phyloP scores from a whole-genome alignment of 1,140 invertebrate genomes.

The Sinella curviseta region DNA sequence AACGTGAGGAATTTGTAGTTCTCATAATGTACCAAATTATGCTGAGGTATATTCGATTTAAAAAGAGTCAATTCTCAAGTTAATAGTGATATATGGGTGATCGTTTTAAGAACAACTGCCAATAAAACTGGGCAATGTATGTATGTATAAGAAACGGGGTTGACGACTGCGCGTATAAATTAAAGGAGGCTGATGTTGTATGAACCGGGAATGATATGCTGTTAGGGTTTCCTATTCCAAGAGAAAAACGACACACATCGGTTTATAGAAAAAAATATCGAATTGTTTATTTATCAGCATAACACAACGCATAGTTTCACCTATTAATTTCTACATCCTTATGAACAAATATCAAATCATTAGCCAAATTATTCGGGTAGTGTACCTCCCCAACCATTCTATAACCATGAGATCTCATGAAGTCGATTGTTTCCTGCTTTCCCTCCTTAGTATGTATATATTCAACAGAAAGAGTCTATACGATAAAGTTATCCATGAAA shows the following conservation, averaged over 20 bases:
- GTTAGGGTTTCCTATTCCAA: no score
- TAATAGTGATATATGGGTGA: no score
- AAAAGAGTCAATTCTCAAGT: no score
- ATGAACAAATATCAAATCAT: constrained; percentile 28
- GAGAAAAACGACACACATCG: not conserved
- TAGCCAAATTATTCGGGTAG: not conserved
- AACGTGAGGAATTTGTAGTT: no score
- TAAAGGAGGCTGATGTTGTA: no score
- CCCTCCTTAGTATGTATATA: not conserved
- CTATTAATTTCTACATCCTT: not conserved
- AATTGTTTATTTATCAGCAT: not conserved
- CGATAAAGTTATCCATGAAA: not conserved
- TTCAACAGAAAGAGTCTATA: constrained; percentile 20
- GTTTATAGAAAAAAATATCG: not conserved
- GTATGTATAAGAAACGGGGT: no score
- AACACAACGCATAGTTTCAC: not conserved
- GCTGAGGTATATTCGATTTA: no score
- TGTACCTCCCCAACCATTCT: not conserved
- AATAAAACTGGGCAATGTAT: no score
- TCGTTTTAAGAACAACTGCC: no score
- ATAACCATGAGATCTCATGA: not conserved
- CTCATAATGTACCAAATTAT: no score
- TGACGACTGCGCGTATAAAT: no score
- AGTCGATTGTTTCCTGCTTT: not conserved
- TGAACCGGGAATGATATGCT: no score